Conservation (phyloP, 2,113 vertebrate species). For the Elanus axillaris region DNA sequence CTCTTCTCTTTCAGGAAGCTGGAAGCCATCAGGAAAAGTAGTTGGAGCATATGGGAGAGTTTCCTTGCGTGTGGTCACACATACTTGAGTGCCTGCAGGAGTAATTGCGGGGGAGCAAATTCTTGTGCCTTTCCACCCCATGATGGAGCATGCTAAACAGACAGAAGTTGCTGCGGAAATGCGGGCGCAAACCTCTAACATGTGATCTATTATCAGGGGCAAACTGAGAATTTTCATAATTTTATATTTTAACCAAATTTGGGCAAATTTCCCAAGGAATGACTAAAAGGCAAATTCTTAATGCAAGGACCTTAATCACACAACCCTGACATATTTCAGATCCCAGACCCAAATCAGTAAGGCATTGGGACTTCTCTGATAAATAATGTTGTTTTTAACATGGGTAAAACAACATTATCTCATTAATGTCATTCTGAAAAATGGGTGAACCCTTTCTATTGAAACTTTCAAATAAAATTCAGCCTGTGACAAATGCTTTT, state of each 20-base stretch:
- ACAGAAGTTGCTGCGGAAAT: neutral
- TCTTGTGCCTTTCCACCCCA: neutral
- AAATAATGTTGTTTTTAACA: neutral
- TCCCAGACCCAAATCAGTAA: neutral
- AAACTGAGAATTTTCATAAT: neutral
- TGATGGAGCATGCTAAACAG: neutral
- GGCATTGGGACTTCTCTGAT: neutral
- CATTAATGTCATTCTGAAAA: neutral
- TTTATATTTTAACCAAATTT: neutral
- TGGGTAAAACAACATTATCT: neutral
- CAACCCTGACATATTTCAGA: neutral
- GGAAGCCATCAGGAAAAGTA: neutral
- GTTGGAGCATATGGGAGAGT: neutral
- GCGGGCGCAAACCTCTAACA: rapidly evolving
- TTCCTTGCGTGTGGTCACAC: neutral
- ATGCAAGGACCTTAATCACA: neutral
- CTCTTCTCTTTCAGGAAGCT: neutral
- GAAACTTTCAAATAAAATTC: neutral
- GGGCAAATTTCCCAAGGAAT: neutral
- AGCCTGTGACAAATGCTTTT: neutral
- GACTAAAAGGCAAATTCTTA: neutral
- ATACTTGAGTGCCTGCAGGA: neutral
- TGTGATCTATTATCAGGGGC: neutral
- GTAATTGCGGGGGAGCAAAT: neutral
- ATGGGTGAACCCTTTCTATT: neutral